Percentiles rank a stretch among this genome's conserved stretches.
phyloP scores from a whole-genome alignment of 2,888 invertebrate species.

The Celastrina argiolus region DNA sequence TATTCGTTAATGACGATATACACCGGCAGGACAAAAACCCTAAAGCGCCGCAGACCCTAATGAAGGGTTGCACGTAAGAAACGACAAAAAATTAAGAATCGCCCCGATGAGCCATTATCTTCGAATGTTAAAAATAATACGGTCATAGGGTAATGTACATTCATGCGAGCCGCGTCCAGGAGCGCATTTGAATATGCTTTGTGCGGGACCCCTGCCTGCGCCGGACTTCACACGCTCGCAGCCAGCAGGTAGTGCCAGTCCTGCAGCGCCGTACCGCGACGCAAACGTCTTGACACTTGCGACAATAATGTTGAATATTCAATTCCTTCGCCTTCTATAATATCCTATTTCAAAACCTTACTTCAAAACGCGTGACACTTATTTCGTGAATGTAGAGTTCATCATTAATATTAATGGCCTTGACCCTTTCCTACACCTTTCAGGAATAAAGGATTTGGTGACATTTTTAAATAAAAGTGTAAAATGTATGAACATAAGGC shows the following conservation, averaged over 20 bases:
- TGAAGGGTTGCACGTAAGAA: constrained; percentile 65
- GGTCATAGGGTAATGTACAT: constrained; percentile 75
- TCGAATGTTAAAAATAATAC: constrained; percentile 75
- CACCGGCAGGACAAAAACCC: constrained; percentile 68
- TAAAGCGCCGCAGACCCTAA: constrained; percentile 68
- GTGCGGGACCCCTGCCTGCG: constrained; percentile 52
- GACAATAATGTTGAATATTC: constrained; percentile 22
- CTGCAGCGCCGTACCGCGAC: constrained; percentile 28
- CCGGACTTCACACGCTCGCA: constrained; percentile 76
- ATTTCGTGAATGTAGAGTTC: neutral
- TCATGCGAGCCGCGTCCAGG: constrained; percentile 74
- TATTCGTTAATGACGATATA: constrained; percentile 65
- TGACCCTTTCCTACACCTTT: neutral
- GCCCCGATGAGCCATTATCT: constrained; percentile 77
- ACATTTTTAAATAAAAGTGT: neutral
- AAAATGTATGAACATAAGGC: neutral
- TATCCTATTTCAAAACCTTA: neutral
- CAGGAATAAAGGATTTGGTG: neutral
- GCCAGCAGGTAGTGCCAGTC: constrained; percentile 44
- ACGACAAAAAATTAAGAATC: constrained; percentile 75
- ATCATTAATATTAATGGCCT: constrained; percentile 6
- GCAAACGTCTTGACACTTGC: constrained; percentile 28
- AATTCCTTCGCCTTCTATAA: neutral
- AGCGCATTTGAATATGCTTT: constrained; percentile 73
- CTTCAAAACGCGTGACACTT: constrained; percentile 3